Evolutionary conservation across 2,113 vertebrate genomes (phyloP), one percentile per base, ranked within the genome.

Genomic region (Paedocypris sp.): DNA sequence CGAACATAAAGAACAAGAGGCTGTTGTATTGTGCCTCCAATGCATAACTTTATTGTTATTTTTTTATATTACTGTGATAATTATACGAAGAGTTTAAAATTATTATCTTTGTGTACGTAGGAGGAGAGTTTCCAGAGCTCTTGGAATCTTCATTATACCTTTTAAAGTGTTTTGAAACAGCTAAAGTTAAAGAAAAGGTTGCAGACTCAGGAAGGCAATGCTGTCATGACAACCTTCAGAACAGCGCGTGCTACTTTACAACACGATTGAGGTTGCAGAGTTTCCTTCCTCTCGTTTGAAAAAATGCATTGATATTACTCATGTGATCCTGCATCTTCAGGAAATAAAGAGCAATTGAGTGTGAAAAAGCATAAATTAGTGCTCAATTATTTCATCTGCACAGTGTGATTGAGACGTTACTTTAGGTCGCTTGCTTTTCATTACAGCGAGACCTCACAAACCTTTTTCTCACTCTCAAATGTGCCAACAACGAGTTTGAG

Each of bases 181-280:
- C 8, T 16, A 2, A 8, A 38, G 4, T 12, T 19, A 53, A 53
- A 25, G 13, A 23, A 53, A 38, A 12, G 22, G 36, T 52, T 53
- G 5, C 3, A 23, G 33, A 3, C 9, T 39, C 23, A 15, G 19
- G 12, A n/a, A 36, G 49, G 12, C 6, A 16, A 9, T 39, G 51
- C 51, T 54, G 51, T 38, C 33, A 54, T 26, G 51, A 54, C 51
- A 54, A 54, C 33, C n/a, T 39, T 13, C 11, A 22, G 51, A 38
- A 54, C 33, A 18, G 1, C 0, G 5, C 6, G 33, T 38, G 36
- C 51, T 54, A 4, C 18, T 26, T 26, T 38, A 26, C 9, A 4
- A 6, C 22, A 12, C 12, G 1, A 8, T 10, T 52, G 51, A 12
- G 33, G 33, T 54, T 38, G 16, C 12, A 6, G 19, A 9, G 16